These are phyloP conservation scores for Parazoanthus atlanticus DNA, from an alignment of 92 coral and sea anemone species.

Conservation along the genomic window DNA sequence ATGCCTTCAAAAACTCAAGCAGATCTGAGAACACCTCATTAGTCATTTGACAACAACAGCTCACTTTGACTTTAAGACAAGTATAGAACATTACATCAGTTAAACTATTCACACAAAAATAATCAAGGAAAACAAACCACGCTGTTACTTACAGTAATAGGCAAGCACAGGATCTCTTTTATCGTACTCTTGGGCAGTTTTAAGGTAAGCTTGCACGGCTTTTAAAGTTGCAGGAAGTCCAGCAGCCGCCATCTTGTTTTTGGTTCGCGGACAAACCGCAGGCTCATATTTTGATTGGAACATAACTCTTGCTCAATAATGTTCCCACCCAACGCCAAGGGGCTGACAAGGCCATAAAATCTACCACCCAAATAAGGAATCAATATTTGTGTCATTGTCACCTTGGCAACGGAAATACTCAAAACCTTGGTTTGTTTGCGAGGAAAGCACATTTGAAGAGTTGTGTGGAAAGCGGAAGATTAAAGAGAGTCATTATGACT, in stretches of 20 bases:
- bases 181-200: slow-evolving; percentile 92
- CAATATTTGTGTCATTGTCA: slow-evolving; percentile 23
- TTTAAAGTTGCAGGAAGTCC: slow-evolving; percentile 81
- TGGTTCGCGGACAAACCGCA: slow-evolving; percentile 7
- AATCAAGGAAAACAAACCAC: neutral
- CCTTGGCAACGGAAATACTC: slow-evolving; percentile 39
- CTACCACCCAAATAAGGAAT: slow-evolving; percentile 22
- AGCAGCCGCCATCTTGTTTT: slow-evolving; percentile 74
- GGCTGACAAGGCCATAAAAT: slow-evolving; percentile 45
- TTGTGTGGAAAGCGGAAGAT: neutral
- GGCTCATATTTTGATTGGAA: slow-evolving; percentile 33
- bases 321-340: neutral
- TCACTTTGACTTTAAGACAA: neutral
- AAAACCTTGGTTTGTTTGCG: slow-evolving; percentile 37
- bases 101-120: neutral
- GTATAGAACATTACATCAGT: slow-evolving; percentile 24
- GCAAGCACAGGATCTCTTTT: slow-evolving; percentile 93
- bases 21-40: neutral
- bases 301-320: neutral
- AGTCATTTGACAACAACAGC: neutral
- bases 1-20: neutral
- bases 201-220: slow-evolving; percentile 78
- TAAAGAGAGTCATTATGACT: neutral
- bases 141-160: slow-evolving; percentile 81
- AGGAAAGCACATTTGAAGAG: neutral